These are phyloP conservation scores for Hippoglossus hippoglossus DNA, from an alignment of 2,797 vertebrate genomes.

Conservation along the genomic window DNA sequence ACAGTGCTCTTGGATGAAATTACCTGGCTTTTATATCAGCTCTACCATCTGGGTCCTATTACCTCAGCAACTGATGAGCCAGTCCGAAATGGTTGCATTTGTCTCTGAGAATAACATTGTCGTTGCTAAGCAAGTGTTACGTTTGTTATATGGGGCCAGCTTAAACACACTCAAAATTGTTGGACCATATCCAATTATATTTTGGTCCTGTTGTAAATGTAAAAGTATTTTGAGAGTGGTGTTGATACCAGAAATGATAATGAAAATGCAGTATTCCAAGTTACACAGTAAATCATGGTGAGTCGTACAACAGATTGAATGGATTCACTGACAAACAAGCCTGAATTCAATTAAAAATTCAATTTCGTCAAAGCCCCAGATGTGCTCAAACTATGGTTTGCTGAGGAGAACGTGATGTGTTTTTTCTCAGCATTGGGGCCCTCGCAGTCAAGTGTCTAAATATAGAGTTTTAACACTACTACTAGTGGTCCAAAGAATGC, in stretches of 20 bases:
- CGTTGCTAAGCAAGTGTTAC: conserved; percentile 47
- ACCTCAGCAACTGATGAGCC: conserved; percentile 61
- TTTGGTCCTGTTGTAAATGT: conserved; percentile 37
- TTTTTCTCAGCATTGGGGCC: conserved; percentile 38
- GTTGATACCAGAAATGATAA: conserved; percentile 15
- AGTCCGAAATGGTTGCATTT: conserved; percentile 62
- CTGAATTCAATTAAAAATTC: background rate
- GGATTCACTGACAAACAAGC: background rate
- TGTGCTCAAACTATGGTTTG: conserved; percentile 30
- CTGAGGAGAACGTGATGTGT: conserved; percentile 5
- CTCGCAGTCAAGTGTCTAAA: conserved; percentile 42
- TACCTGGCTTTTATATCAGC: conserved; percentile 77
- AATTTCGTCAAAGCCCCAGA: conserved; percentile 6
- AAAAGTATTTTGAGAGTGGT: conserved; percentile 29
- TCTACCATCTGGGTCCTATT: conserved; percentile 77
- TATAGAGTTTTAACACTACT: conserved; percentile 40
- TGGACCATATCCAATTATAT: conserved; percentile 36
- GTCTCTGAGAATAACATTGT: conserved; percentile 50
- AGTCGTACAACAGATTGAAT: conserved; percentile 5
- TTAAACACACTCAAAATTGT: conserved; percentile 34
- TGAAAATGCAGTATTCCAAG: background rate
- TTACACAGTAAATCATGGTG: background rate
- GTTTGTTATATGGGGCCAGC: conserved; percentile 51
- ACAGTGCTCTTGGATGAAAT: conserved; percentile 67
- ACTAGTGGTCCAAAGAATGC: conserved; percentile 55